These are phyloP conservation scores for Apogon talboti DNA, from an alignment of 2,797 vertebrate species.

Conservation along the genomic window DNA sequence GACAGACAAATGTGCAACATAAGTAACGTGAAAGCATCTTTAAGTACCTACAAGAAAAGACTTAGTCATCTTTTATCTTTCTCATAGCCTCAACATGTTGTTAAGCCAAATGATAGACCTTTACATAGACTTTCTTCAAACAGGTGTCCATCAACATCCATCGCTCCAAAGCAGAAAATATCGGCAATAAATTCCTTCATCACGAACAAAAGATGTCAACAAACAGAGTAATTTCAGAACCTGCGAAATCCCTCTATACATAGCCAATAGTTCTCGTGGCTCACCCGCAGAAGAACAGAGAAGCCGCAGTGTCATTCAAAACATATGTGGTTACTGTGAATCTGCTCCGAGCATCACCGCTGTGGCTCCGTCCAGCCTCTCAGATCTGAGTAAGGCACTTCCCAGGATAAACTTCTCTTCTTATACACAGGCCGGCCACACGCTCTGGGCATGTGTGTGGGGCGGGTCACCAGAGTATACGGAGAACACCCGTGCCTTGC, in stretches of 20 bases:
- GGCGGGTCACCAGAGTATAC: constrained; percentile 33
- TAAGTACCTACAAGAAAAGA: neutral
- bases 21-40: neutral
- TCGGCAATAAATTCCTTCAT: constrained; percentile 14
- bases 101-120: neutral
- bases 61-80: neutral
- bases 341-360: constrained; percentile 34
- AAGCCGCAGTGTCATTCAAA: constrained; percentile 18
- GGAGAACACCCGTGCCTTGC: constrained; percentile 46
- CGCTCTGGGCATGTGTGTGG: constrained; percentile 20
- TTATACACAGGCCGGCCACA: constrained; percentile 64
- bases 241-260: constrained; percentile 24
- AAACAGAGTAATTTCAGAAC: constrained; percentile 9
- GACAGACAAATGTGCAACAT: constrained; percentile 20
- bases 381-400: constrained; percentile 49
- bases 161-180: constrained; percentile 25
- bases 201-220: constrained; percentile 6
- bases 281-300: constrained; percentile 40
- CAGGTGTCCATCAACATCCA: constrained; percentile 9
- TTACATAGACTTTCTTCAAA: constrained; percentile 23
- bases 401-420: constrained; percentile 56
- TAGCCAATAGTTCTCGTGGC: constrained; percentile 5
- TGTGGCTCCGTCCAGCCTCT: constrained; percentile 43
- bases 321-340: constrained; percentile 5
- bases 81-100: constrained; percentile 23